A percentile compares a stretch with the other conserved stretches of the same genome.
Evolutionary conservation across 2,888 invertebrate species (phyloP).

Genomic region (Nectonema munidae): DNA sequence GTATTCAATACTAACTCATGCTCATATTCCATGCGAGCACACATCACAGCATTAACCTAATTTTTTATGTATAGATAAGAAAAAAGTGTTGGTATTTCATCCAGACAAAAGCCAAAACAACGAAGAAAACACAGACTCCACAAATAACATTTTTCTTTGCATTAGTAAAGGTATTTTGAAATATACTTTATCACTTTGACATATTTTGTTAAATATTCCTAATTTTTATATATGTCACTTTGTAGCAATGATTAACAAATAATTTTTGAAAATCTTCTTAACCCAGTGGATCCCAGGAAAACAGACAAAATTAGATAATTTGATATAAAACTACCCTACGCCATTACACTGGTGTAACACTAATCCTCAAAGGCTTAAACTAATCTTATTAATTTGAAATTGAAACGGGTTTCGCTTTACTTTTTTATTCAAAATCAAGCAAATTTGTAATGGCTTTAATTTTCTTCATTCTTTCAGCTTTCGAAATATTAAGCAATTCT

Average conservation of each 20-base stretch:
- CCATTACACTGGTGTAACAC: too few species aligned
- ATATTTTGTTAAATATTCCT: too few species aligned
- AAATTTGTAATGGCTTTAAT: not conserved
- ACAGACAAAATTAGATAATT: too few species aligned
- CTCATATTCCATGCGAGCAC: too few species aligned
- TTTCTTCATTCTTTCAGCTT: constrained; percentile 30
- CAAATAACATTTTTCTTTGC: constrained; percentile 64
- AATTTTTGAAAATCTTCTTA: too few species aligned
- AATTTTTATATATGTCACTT: too few species aligned
- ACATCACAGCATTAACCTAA: not conserved
- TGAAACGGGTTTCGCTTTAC: not conserved
- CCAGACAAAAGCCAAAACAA: constrained; percentile 52
- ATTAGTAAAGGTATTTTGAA: constrained; percentile 39
- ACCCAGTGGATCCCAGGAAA: too few species aligned
- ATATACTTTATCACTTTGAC: too few species aligned
- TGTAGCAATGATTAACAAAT: too few species aligned
- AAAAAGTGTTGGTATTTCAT: constrained; percentile 65
- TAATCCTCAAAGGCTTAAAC: too few species aligned
- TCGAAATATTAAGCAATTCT: constrained; percentile 52
- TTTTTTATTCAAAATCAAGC: not conserved
- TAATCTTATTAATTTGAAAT: not conserved
- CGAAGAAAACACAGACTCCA: not conserved
- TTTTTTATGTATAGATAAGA: constrained; percentile 20
- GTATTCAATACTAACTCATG: too few species aligned
- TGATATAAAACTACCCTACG: too few species aligned